These are phyloP conservation scores for Hexactinellida sp. DNA, from an alignment of 37 sponge, comb jelly and placozoan species.

Conservation along the genomic window DNA sequence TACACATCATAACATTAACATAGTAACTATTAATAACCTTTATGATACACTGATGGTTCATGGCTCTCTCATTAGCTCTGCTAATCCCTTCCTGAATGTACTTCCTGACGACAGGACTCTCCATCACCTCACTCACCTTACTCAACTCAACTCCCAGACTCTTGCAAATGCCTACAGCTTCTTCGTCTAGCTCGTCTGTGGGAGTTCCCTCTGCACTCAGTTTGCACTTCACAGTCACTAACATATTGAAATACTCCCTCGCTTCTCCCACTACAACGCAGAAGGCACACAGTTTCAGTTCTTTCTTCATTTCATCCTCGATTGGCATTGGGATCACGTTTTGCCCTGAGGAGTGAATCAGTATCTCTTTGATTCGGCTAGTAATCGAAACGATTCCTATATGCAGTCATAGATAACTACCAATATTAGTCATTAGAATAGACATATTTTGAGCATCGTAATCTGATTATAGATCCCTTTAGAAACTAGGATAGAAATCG, in stretches of 20 bases:
- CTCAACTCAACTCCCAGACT: not conserved
- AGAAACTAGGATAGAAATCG: too few species aligned
- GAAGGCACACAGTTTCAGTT: constrained; percentile 46
- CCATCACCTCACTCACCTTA: constrained; percentile 45
- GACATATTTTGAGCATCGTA: too few species aligned
- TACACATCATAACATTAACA: too few species aligned
- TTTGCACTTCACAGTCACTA: constrained; percentile 68
- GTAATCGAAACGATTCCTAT: constrained; percentile 69
- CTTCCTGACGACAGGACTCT: constrained; percentile 36
- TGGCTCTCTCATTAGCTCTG: constrained; percentile 38
- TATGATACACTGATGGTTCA: constrained; percentile 17
- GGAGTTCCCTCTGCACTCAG: constrained; percentile 22
- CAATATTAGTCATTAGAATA: too few species aligned
- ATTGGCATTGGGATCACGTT: constrained; percentile 88
- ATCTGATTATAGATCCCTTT: too few species aligned
- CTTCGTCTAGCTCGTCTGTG: constrained; percentile 37
- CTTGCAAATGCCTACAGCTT: not conserved
- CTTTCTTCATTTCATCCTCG: constrained; percentile 56
- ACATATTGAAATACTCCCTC: constrained; percentile 66
- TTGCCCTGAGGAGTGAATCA: constrained; percentile 85
- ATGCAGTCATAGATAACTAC: too few species aligned
- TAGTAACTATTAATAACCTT: too few species aligned
- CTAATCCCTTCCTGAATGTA: constrained; percentile 61
- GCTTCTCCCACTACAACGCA: constrained; percentile 80
- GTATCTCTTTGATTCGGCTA: constrained; percentile 85